These are phyloP conservation scores for Scolopax bukidnonensis DNA, from an alignment of 2,797 vertebrate species.

Conservation along the genomic window DNA sequence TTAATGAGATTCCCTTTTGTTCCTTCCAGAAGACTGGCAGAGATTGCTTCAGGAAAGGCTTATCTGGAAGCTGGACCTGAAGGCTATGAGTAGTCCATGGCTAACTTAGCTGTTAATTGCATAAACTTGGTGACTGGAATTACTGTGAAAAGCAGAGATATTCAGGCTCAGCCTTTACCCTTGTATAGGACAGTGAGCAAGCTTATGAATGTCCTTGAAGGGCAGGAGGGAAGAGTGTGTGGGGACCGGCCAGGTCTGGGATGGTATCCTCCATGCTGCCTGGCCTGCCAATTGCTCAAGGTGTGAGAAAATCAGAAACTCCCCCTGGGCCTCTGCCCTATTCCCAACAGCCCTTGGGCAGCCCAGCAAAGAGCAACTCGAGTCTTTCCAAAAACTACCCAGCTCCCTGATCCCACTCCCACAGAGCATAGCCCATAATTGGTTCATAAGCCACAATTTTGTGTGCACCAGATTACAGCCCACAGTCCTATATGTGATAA, in stretches of 20 bases:
- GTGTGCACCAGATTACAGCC: neutral
- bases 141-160: conserved; percentile 7
- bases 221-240: rapidly evolving
- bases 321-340: rapidly evolving
- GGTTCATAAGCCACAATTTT: neutral
- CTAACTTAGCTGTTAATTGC: neutral
- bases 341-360: neutral
- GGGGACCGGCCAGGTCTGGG: neutral
- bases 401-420: neutral
- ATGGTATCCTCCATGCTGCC: neutral
- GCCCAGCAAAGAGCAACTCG: neutral
- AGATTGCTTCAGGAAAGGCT: neutral
- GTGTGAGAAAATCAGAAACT: neutral
- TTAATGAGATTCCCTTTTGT: neutral
- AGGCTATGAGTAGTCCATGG: neutral
- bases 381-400: rapidly evolving
- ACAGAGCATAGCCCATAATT: neutral
- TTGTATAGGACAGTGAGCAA: rapidly evolving
- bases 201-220: neutral
- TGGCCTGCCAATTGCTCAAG: neutral
- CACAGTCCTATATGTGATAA: neutral
- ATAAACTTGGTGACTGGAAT: neutral
- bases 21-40: neutral
- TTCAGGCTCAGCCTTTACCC: neutral
- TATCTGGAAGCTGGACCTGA: neutral